Conservation (phyloP, 1,140 invertebrate species). For the Chrysomallon squamiferum region DNA sequence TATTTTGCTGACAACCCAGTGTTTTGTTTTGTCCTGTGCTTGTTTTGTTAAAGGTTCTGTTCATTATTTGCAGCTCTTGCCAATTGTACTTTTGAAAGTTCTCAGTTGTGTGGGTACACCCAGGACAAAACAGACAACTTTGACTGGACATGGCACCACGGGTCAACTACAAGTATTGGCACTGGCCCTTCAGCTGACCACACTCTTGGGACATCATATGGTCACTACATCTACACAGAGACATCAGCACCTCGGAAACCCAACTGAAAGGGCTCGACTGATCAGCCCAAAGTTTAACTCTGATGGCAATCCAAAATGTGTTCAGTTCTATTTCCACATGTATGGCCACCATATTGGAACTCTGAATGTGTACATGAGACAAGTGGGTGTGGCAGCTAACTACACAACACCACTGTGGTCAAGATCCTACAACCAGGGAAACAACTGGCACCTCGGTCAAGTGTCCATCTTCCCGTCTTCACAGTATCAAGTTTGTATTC, state of each 20-base stretch:
- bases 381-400: neutral
- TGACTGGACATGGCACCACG: constrained; percentile 50
- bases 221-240: constrained; percentile 72
- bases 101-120: constrained; percentile 25
- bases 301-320: constrained; percentile 24
- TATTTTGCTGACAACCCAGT: too few species aligned
- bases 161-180: constrained; percentile 32
- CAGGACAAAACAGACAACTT: constrained; percentile 52
- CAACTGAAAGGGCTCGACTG: constrained; percentile 67
- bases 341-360: constrained; percentile 65
- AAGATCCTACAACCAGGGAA: constrained; percentile 38
- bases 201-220: constrained; percentile 40
- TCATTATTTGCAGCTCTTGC: too few species aligned
- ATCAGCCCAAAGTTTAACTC: constrained; percentile 25
- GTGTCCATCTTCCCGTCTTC: constrained; percentile 30
- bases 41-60: too few species aligned
- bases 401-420: constrained; percentile 40
- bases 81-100: neutral
- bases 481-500: constrained; percentile 11
- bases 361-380: constrained; percentile 29
- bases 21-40: too few species aligned
- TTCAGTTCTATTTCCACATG: constrained; percentile 76
- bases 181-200: constrained; percentile 56
- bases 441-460: constrained; percentile 42
- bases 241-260: constrained; percentile 69